Evolutionary conservation across 2,888 invertebrate genomes (phyloP).

Genomic region (Xestia xanthographa): DNA sequence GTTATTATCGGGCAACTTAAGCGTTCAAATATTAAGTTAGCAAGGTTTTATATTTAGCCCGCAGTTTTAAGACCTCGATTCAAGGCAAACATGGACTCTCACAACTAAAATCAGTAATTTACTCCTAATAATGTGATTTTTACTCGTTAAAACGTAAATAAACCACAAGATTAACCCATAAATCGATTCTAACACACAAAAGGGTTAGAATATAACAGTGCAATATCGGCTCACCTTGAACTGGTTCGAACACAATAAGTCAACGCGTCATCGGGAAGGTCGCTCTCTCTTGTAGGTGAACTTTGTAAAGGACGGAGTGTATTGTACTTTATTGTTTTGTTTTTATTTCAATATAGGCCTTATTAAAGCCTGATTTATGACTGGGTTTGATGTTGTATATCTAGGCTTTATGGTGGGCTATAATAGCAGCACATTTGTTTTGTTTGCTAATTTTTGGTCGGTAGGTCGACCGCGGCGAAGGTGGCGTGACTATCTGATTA

Average conservation of each 20-base stretch:
- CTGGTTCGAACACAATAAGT: constrained; percentile 36
- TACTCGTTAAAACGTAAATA: not conserved
- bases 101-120: not conserved
- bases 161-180: not conserved
- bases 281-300: constrained; percentile 46
- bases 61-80: not conserved
- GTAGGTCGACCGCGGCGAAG: no score
- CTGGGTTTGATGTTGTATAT: not conserved
- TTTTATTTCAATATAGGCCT: not conserved
- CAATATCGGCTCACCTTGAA: constrained; percentile 46
- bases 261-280: constrained; percentile 42
- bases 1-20: not conserved
- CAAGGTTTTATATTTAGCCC: not conserved
- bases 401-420: not conserved
- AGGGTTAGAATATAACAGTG: not conserved
- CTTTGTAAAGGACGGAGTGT: constrained; percentile 50
- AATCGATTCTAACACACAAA: constrained; percentile 14
- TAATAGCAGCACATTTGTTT: not conserved
- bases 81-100: not conserved
- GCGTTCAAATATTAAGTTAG: not conserved
- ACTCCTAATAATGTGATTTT: not conserved
- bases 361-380: not conserved
- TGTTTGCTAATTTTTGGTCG: not conserved
- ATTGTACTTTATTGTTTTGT: constrained; percentile 16
- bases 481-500: no score